These are phyloP conservation scores for Erythrolamprus reginae DNA, from an alignment of 2,113 vertebrate species.

Conservation along the genomic window DNA sequence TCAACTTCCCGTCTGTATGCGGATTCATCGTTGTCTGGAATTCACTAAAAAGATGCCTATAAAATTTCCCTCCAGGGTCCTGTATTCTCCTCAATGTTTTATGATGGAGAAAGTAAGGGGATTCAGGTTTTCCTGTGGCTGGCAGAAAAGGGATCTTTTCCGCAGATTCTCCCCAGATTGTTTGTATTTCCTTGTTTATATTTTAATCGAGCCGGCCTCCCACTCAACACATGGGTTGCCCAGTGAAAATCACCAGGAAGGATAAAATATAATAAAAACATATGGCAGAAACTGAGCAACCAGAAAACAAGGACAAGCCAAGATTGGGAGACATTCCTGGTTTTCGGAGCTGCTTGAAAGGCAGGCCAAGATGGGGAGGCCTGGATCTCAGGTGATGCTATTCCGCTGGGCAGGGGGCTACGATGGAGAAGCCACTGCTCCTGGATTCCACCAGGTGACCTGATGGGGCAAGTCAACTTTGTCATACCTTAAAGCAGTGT, in stretches of 20 bases:
- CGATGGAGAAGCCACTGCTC: neutral
- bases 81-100: neutral
- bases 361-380: neutral
- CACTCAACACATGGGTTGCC: neutral
- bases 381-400: neutral
- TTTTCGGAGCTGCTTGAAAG: neutral
- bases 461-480: neutral
- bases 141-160: neutral
- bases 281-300: neutral
- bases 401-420: neutral
- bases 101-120: neutral
- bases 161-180: neutral
- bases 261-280: neutral
- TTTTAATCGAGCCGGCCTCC: neutral
- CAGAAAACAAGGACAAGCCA: neutral
- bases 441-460: neutral
- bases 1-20: too few relatives aligned
- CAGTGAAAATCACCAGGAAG: neutral
- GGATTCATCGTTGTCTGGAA: too few relatives aligned
- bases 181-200: neutral
- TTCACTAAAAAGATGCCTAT: neutral
- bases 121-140: neutral
- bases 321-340: neutral
- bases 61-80: neutral
- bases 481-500: neutral